Evolutionary conservation across 64 coral and sea anemone genomes (phyloP), one percentile per base, ranked within the genome.

Genomic region (Actinia tenebrosa): DNA sequence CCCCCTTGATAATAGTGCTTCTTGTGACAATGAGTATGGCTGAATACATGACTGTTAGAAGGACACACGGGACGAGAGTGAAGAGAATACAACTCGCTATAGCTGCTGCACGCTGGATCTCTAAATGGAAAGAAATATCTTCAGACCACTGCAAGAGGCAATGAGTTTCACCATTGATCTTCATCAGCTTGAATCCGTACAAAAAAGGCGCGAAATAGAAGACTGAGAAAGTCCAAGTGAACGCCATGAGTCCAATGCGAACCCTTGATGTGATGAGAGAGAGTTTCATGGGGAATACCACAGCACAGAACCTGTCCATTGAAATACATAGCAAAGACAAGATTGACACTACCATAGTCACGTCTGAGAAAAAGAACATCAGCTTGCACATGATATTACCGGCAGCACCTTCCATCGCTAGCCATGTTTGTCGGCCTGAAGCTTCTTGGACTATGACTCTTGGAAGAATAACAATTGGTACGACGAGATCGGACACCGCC

Each of bases 311-410:
- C 6, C 72, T 53, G 64, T 91, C 89, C 0, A 86, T 53, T 0
- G 84, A 59, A 30, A 86, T 80, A 4, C 63, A 7, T 17, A 91
- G 79, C 5, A 86, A 53, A 66, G 83, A 85, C 7, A 91, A 46
- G 11, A 86, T 59, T 2, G 89, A 91, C 5, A 86, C 89, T 0
- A 77, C 75, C 20, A 71, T 60, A 1, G 89, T 78, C 46, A 86
- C 37, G 63, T 86, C 89, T 64, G 84, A 84, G 9, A 77, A 46
- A 37, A 91, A 86, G 10, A 61, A 77, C 1, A 22, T 75, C 5
- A 86, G 18, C 45, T 91, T 91, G 84, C 89, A 91, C 27, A 82
- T 13, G 22, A 82, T 37, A 7, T 64, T 30, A 17, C 89, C 89
- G 7, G 78, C 54, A 18, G 6, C 22, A 5, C 89, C 89, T 42